Evolutionary conservation across 1,140 invertebrate genomes (phyloP).

Genomic region (Calliphora vicina): DNA sequence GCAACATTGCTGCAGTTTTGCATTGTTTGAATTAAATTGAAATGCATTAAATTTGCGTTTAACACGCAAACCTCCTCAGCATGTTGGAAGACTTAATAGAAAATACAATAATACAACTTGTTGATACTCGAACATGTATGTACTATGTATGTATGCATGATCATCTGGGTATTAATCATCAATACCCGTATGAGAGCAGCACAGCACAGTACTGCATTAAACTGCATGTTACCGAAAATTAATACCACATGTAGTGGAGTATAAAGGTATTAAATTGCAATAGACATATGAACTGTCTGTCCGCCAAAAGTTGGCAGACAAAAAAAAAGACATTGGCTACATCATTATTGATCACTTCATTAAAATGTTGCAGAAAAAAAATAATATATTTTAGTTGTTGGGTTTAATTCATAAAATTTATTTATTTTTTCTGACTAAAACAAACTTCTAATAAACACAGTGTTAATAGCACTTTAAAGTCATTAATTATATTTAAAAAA

Average conservation of each 20-base stretch:
- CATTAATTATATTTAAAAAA: too few species aligned
- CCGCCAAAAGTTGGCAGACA: too few species aligned
- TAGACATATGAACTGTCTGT: background rate
- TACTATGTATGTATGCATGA: background rate
- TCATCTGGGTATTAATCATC: background rate
- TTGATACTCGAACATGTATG: background rate
- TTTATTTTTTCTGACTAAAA: too few species aligned
- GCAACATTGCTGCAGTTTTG: background rate
- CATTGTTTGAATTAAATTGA: background rate
- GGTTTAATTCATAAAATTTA: too few species aligned
- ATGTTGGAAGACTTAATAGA: too few species aligned
- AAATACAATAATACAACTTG: too few species aligned
- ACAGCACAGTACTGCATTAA: background rate
- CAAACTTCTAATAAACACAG: too few species aligned
- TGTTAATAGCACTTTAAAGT: too few species aligned
- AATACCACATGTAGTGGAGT: background rate
- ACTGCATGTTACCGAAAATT: background rate
- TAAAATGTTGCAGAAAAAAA: background rate
- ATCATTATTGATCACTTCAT: background rate
- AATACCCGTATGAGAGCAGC: background rate
- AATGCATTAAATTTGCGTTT: background rate
- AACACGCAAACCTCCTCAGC: background rate
- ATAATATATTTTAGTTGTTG: too few species aligned
- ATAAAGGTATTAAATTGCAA: background rate
- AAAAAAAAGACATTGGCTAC: background rate